A percentile compares a stretch with the other conserved stretches of the same genome.
Evolutionary conservation across 1,140 invertebrate species (phyloP).

Genomic region (Littorina saxatilis): DNA sequence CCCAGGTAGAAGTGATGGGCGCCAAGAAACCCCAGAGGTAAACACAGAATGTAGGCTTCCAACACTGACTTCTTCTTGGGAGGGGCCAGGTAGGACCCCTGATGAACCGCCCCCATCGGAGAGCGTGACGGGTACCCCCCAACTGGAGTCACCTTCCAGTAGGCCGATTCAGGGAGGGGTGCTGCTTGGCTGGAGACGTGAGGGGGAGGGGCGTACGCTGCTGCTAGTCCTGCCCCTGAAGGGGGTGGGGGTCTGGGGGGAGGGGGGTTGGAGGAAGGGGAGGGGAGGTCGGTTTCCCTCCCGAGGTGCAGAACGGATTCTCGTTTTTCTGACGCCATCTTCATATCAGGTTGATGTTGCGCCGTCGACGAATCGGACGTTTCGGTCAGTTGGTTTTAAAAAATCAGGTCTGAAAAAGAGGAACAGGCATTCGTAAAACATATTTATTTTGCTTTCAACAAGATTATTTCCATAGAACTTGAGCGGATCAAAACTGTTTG

Average conservation of each 20-base stretch:
- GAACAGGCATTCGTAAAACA: too few relatives aligned
- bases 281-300: background rate
- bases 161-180: background rate
- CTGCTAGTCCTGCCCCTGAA: too few relatives aligned
- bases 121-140: background rate
- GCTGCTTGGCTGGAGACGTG: background rate
- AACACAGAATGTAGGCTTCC: conserved; percentile 51
- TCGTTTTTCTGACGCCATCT: background rate
- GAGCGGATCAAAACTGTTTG: too few relatives aligned
- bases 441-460: too few relatives aligned
- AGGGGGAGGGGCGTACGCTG: too few relatives aligned
- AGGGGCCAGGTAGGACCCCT: background rate
- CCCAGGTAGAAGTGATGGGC: conserved; percentile 62
- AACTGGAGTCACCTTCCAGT: background rate
- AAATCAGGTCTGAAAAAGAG: too few relatives aligned
- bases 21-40: conserved; percentile 54
- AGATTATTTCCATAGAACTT: too few relatives aligned
- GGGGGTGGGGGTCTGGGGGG: background rate
- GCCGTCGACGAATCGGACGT: background rate
- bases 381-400: too few relatives aligned
- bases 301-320: background rate
- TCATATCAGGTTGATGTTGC: background rate
- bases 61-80: conserved; percentile 34
- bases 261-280: background rate
- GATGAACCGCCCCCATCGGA: too few relatives aligned